phyloP scores from a whole-genome alignment of 1,140 invertebrate genomes.

The Elymnias hypermnestra region DNA sequence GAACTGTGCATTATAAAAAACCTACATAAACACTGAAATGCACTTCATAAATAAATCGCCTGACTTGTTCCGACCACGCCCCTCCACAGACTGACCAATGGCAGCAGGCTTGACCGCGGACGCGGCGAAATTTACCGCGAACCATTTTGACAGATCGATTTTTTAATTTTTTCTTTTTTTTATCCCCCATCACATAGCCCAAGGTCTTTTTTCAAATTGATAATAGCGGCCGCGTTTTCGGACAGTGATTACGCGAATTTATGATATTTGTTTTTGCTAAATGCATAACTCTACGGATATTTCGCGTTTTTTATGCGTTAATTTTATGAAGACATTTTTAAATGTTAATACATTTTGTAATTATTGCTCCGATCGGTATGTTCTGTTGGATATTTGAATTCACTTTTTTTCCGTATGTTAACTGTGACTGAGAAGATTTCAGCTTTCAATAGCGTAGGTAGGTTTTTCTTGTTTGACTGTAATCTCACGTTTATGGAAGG shows the following conservation, averaged over 20 bases:
- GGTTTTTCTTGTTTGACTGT: too few species aligned
- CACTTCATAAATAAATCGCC: conserved; percentile 66
- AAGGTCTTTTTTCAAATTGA: conserved; percentile 35
- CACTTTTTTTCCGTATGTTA: too few species aligned
- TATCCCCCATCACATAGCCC: conserved; percentile 29
- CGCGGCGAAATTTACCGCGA: conserved; percentile 60
- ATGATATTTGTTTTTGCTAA: conserved; percentile 53
- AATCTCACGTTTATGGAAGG: too few species aligned
- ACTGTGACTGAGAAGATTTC: too few species aligned
- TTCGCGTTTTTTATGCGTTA: conserved; percentile 24
- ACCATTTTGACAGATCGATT: conserved; percentile 72
- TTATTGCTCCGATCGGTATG: conserved; percentile 9
- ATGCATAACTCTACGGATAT: conserved; percentile 43
- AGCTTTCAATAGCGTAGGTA: too few species aligned
- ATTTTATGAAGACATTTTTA: conserved; percentile 35
- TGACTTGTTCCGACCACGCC: conserved; percentile 56
- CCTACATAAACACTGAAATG: conserved; percentile 51
- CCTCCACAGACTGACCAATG: conserved; percentile 40
- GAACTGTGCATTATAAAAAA: conserved; percentile 34
- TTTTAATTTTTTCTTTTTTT: conserved; percentile 64
- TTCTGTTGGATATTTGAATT: not conserved
- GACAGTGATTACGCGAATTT: conserved; percentile 50
- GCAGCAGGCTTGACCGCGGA: conserved; percentile 28
- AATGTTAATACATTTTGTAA: conserved; percentile 25
- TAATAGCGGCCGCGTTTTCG: conserved; percentile 57